Base-by-base conservation (phyloP, 2,797 vertebrate species). In the Picus viridis region DNA sequence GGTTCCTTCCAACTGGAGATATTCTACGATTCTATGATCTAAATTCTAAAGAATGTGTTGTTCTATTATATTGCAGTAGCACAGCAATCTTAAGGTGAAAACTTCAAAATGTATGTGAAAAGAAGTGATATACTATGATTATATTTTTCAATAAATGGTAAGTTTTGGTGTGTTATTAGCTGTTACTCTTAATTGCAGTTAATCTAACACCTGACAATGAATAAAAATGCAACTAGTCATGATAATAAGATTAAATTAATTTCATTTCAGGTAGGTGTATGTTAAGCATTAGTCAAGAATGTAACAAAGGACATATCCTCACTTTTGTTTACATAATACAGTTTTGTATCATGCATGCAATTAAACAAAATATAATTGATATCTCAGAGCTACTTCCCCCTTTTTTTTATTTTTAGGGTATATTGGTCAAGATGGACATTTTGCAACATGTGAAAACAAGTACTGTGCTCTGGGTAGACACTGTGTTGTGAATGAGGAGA, bases 401-500 rank as follows among this genome's bases (percentile, higher is more conserved):
- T 5, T 6, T 23, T 24, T 26, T 8, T 18, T 45, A 56, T 61
- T 64, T 75, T 23, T 94, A 99, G 99, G 98, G 3, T 97, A 98
- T 64, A 67, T 97, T 71, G 97, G 89, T 83, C 98, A 98, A 57
- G 96, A 87, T 79, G 96, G 79, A 43, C 93, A 87, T 69, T 96
- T 97, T 2, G 97, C 96, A 85, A 98, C 98, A 3, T 99, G 99
- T 74, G 98, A 99, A 92, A 99, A 99, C 90, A 99, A 98, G 92
- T 99, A 99, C 96, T 99, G 99, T 32, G 99, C 99, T 62, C 95
- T 99, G 97, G 99, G 99, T 23, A 98, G 98, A 73, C 99, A 98
- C 92, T 99, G 99, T 5, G 93, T 98, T 69, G 92, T 98, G 92
- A 97, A 98, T 92, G 97, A 95, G 89, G 98, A 97, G 92, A 98